Evolutionary conservation across 2,888 invertebrate species (phyloP).

Genomic region (Ichneumoninae sp.): DNA sequence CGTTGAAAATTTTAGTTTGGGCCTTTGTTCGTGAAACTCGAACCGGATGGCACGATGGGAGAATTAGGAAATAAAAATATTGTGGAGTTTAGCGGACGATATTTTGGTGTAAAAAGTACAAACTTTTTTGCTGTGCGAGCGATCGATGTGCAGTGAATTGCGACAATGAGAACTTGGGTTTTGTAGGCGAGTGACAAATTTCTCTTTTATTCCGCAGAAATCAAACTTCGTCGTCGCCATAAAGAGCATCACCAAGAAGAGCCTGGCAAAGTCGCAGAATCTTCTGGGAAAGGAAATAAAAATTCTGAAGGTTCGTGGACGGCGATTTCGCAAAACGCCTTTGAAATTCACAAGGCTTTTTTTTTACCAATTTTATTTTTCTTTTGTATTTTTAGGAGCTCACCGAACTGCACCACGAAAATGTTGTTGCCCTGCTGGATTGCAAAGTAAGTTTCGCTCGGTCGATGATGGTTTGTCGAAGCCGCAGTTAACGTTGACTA

Average conservation of each 20-base stretch:
- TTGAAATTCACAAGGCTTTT: neutral
- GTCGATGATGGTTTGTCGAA: neutral
- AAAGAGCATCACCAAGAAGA: conserved; percentile 99
- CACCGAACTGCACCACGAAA: conserved; percentile 98
- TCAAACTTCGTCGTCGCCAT: conserved; percentile 96
- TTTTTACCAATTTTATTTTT: conserved; percentile 4
- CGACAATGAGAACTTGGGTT: too few relatives aligned
- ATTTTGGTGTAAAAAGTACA: too few relatives aligned
- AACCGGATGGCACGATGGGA: too few relatives aligned
- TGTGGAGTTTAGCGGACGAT: too few relatives aligned
- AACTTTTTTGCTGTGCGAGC: too few relatives aligned
- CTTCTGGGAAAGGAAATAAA: conserved; percentile 99
- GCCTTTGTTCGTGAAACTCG: too few relatives aligned
- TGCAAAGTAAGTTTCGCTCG: conserved; percentile 89
- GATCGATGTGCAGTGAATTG: too few relatives aligned
- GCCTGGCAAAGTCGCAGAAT: conserved; percentile 98
- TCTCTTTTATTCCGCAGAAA: conserved; percentile 87
- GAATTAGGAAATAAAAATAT: too few relatives aligned
- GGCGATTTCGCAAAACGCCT: neutral
- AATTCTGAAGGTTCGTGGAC: conserved; percentile 92
- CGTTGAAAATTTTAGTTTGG: too few relatives aligned
- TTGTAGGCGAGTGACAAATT: neutral
- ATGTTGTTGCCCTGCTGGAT: conserved; percentile 98
- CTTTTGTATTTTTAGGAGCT: conserved; percentile 89
- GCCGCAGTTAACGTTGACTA: neutral